These are phyloP conservation scores for Antheraea mylitta DNA, from an alignment of 1,140 invertebrate genomes.

Conservation along the genomic window DNA sequence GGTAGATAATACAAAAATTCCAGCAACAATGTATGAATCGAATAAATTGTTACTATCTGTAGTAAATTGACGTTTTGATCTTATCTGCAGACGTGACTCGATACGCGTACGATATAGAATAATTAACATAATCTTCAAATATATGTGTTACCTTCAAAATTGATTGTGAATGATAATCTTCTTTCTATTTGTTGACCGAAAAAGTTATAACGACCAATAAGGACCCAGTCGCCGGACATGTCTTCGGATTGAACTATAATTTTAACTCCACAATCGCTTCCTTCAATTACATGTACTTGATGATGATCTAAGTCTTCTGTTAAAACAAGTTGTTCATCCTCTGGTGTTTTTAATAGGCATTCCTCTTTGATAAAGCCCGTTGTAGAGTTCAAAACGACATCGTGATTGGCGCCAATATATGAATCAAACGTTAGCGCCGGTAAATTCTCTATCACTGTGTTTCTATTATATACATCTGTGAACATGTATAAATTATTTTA, in stretches of 20 bases:
- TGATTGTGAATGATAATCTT: slow-evolving; percentile 9
- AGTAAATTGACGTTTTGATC: slow-evolving; percentile 1
- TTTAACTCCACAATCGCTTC: slow-evolving; percentile 1
- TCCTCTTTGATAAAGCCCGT: not conserved
- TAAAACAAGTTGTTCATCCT: not conserved
- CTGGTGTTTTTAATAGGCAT: not conserved
- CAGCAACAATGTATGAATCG: not conserved
- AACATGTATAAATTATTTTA: not conserved
- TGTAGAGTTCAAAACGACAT: not conserved
- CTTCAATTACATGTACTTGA: not conserved
- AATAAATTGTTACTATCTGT: not conserved
- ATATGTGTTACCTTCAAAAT: slow-evolving; percentile 4
- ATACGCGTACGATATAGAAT: slow-evolving; percentile 7
- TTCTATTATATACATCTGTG: not conserved
- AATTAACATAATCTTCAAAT: slow-evolving; percentile 10
- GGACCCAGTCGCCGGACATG: not conserved
- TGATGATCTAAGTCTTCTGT: not conserved
- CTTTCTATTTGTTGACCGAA: slow-evolving; percentile 2
- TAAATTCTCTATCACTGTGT: not conserved
- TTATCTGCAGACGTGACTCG: slow-evolving; percentile 9
- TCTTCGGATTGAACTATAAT: slow-evolving; percentile 4
- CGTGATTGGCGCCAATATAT: not conserved
- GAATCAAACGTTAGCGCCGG: not conserved
- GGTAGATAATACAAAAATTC: not conserved
- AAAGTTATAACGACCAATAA: not conserved